Evolutionary conservation across 1,140 invertebrate genomes (phyloP), one percentile per base, ranked within the genome.

Genomic region (Homarus americanus): DNA sequence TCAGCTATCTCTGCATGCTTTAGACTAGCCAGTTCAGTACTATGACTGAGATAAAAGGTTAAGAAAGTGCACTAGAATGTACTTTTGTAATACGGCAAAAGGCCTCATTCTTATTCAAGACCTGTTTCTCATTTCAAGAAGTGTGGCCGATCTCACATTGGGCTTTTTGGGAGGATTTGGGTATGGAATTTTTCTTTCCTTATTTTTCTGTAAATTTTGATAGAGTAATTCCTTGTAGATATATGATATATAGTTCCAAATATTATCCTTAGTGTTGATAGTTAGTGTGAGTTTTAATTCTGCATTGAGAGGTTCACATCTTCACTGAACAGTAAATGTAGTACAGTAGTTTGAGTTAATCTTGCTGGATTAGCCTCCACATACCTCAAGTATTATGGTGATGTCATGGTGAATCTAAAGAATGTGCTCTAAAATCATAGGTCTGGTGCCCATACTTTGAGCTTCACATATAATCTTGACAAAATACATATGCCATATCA

Each of bases 111-210:
- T 88, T 38, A 44, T 58, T 10, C 76, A 28, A 36, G 49, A 78
- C 63, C 69, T 49, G 38, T 44, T 88, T 91, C 79, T 83, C 36
- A 82, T 92, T 91, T 93, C 89, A 84, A 91, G 91, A 92, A 95
- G 94, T 95, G 95, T 93, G 94, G 94, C 93, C 94, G 94, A 94
- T 94, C 94, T 93, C 95, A 94, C 93, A 94, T 94, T 89, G 95
- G 95, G 94, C 93, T 94, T 76, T 90, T 80, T 87, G 72, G 83
- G 83, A 95, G 95, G 95, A 94, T 94, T 92, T 93, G 36, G 76
- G 91, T 92, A 82, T 58, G 82, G 53, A 87, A 63, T 91, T 63
- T 80, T 79, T 83, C 79, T 75, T 69, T 90, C 66, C 41, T 75
- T 82, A 87, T 41, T 76, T 76, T 76, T 36, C 38, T 76, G 75